Evolutionary conservation across 2,113 vertebrate species (phyloP), one percentile per base, ranked within the genome.

Genomic region (Rhineura floridana): DNA sequence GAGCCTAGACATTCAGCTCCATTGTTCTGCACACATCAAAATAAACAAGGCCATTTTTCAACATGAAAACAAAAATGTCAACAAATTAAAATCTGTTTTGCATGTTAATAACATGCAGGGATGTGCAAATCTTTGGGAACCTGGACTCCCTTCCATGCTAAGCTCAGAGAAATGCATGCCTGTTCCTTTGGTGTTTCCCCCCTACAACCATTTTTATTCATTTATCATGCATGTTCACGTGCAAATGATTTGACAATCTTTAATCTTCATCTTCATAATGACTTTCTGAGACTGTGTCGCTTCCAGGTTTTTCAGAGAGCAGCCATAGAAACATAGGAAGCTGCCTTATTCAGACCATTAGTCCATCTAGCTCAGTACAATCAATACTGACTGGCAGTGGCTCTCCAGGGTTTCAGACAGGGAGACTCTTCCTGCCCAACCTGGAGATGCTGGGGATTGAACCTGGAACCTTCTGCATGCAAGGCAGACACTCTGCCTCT

Each of bases 21-120:
- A 92, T 94, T 95, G 90, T 94, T 94, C 91, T 87, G 59, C 92
- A 59, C 85, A 83, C 91, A 95, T 93, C 90, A 90, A 87, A 94
- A 93, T 90, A 93, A 92, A 88, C 87, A 94, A 90, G 93, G 94
- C 91, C 94, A 93, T 95, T 94, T 80, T 93, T 91, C 88, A 92
- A 46, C 0, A 0, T 90, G 89, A 90, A 69, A 89, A 92, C 87
- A 86, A 93, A 87, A 94, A 92, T 50, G 46, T 77, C 89, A 92
- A 52, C 4, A 4, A n/a, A 13, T 46, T 87, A 84, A 80, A 93
- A 89, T 92, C 46, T 81, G 77, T 21, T 42, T 50, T 0, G 25
- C 62, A 67, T 6, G 11, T 6, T 6, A 30, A 6, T 0, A 0
- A 28, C 86, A 85, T 11, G 9, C 33, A 77, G 3, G 3, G 42